Conservation (phyloP, 2,888 invertebrate genomes). For the Dorcus parallelipipedus region DNA sequence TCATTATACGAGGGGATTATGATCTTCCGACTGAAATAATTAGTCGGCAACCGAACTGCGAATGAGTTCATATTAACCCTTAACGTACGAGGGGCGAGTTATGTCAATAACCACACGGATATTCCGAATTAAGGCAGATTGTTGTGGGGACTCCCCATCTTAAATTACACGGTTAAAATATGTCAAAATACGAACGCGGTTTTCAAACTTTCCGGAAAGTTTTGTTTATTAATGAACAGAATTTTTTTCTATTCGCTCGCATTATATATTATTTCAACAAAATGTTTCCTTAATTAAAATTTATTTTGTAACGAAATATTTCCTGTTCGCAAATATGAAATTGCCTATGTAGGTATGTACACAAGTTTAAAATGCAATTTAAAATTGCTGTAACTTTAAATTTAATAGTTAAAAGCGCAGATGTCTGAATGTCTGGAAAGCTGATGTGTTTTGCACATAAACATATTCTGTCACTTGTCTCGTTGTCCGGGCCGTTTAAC, state of each 20-base stretch:
- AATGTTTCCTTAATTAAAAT: no score
- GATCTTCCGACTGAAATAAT: slow-evolving; percentile 51
- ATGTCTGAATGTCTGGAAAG: no score
- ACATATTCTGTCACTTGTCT: slow-evolving; percentile 40
- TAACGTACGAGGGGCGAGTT: slow-evolving; percentile 44
- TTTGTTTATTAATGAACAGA: no score
- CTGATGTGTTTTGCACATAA: slow-evolving; percentile 39
- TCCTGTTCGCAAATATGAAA: no score
- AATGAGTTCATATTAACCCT: slow-evolving; percentile 51
- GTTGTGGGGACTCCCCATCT: slow-evolving; percentile 37
- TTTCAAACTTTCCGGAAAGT: no score
- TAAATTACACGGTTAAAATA: slow-evolving; percentile 30
- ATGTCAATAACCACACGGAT: slow-evolving; percentile 50
- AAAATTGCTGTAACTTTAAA: no score
- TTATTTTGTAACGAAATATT: no score
- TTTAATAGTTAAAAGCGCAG: no score
- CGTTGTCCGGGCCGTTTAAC: slow-evolving; percentile 38
- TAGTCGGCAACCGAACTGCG: slow-evolving; percentile 45
- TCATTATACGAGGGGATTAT: slow-evolving; percentile 51
- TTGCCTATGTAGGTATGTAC: no score
- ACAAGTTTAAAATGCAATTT: no score
- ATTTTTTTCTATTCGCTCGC: no score
- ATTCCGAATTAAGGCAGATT: slow-evolving; percentile 50
- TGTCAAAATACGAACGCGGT: slow-evolving; percentile 9
- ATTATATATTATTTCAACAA: no score